Evolutionary conservation across 2,113 vertebrate species (phyloP).

Genomic region (Trichomycterus rosablanca): DNA sequence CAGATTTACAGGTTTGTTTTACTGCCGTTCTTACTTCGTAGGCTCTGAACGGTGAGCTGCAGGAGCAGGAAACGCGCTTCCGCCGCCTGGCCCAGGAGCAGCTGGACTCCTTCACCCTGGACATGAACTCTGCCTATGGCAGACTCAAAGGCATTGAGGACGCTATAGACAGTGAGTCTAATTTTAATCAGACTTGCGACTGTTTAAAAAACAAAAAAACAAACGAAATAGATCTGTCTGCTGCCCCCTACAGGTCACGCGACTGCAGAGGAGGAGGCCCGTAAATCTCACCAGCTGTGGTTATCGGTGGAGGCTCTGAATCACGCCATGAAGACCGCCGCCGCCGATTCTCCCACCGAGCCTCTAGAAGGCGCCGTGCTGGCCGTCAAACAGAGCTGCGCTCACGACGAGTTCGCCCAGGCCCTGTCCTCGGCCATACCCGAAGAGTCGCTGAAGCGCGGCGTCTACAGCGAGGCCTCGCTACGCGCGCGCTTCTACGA

Average conservation of each 20-base stretch:
- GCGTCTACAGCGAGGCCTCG: slow-evolving; percentile 88
- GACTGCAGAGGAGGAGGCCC: slow-evolving; percentile 82
- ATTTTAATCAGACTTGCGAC: no score
- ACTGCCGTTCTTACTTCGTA: no score
- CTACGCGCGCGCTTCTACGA: slow-evolving; percentile 80
- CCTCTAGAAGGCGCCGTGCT: slow-evolving; percentile 75
- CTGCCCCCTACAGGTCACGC: slow-evolving; percentile 73
- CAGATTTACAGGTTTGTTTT: not conserved
- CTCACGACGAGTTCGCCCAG: slow-evolving; percentile 76
- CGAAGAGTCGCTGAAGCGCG: slow-evolving; percentile 76
- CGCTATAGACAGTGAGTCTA: slow-evolving; percentile 87
- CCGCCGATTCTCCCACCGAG: slow-evolving; percentile 66
- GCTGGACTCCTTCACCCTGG: slow-evolving; percentile 89
- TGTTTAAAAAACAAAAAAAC: not conserved
- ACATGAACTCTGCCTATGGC: slow-evolving; percentile 90
- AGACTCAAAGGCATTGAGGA: slow-evolving; percentile 90
- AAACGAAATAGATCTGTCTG: no score
- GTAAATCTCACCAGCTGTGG: slow-evolving; percentile 93
- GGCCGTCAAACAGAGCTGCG: slow-evolving; percentile 72
- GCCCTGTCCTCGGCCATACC: slow-evolving; percentile 79
- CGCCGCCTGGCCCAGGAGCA: slow-evolving; percentile 89
- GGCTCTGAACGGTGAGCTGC: slow-evolving; percentile 78
- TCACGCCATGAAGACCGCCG: slow-evolving; percentile 75
- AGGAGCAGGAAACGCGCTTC: slow-evolving; percentile 83
- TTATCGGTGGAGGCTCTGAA: slow-evolving; percentile 86